Base-by-base conservation (phyloP, 2,113 vertebrate species). In the Erpornis zantholeuca region DNA sequence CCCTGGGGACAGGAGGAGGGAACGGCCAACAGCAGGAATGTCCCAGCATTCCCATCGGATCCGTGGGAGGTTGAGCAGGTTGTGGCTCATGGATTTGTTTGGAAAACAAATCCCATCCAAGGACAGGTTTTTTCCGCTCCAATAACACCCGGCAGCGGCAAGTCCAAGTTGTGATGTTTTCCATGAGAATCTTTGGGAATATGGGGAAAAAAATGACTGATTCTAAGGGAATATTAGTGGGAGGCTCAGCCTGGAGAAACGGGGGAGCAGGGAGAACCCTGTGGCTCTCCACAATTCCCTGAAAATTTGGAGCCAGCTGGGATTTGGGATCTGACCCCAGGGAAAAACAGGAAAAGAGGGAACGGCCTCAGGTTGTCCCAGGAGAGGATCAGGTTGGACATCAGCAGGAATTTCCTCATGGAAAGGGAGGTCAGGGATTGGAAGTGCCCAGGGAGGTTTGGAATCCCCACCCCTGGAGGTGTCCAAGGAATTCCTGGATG, bases 71-170 rank as follows among this genome's bases (percentile, higher is more conserved):
- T n/a, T 7, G 28, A 45, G 23, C 24, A 57, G 10, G 52, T 1
- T 14, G 35, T 7, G 52, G 35, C 24, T 59, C 31, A 12, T 1
- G 44, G 82, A 42, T 35, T 49, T 35, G 3, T 57, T 66, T 31
- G 35, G 61, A 15, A 42, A 66, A 40, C 3, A 29, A 29, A 57
- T 76, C 35, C 44, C 3, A 1, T 25, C 44, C 25, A 0, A 0
- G 60, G 24, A 11, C 6, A 10, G 31, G 20, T 7, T 76, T 7
- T 76, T 66, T 21, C 15, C 4, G 0, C 29, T 57, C 50, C 10
- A 1, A 16, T 56, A n/a, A 64, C 1, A 0, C 23, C 28, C 3
- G 4, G 40, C 7, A 38, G 19, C 0, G 0, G 29, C 0, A 0
- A 57, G 35, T 6, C 16, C 3, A 6, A 9, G 6, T 22, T 27